These are phyloP conservation scores for Drosophila neonasuta DNA, from an alignment of 2,888 invertebrate species.

Conservation along the genomic window DNA sequence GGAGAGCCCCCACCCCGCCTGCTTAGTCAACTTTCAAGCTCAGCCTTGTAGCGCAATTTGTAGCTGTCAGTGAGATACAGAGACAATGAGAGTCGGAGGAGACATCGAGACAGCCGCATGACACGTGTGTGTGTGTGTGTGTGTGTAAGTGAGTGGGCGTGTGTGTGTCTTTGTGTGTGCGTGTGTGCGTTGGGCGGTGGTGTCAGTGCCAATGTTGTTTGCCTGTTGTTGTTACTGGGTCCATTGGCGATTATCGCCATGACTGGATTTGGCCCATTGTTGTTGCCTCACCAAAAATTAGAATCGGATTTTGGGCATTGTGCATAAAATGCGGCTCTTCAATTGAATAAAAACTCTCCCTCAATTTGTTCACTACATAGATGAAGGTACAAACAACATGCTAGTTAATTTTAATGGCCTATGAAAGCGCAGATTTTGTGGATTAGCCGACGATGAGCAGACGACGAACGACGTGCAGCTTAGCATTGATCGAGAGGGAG, in stretches of 20 bases:
- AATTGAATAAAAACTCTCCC: conserved; percentile 43
- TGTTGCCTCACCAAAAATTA: conserved; percentile 52
- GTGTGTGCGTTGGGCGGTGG: conserved; percentile 29
- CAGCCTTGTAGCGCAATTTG: conserved; percentile 73
- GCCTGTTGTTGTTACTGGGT: conserved; percentile 7
- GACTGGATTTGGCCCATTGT: conserved; percentile 36
- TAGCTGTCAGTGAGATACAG: conserved; percentile 69
- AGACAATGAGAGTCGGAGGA: conserved; percentile 14
- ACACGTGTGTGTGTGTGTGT: conserved; percentile 60
- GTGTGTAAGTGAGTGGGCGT: conserved; percentile 19
- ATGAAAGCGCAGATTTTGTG: conserved; percentile 69
- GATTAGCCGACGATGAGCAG: conserved; percentile 56
- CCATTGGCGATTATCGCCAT: conserved; percentile 70
- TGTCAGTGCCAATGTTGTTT: conserved; percentile 54
- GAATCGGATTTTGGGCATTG: conserved; percentile 71
- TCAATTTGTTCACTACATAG: not conserved
- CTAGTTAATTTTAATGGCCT: conserved; percentile 76
- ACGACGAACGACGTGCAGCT: conserved; percentile 12
- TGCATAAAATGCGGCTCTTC: conserved; percentile 59
- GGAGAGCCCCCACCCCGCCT: not conserved
- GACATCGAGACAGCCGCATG: conserved; percentile 51
- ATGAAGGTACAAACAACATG: conserved; percentile 21
- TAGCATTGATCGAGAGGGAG: not conserved
- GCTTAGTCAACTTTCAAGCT: conserved; percentile 36
- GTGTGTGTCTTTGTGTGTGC: conserved; percentile 47